Percentiles rank a stretch among this genome's conserved stretches.
Evolutionary conservation across 2,113 vertebrate species (phyloP).

Genomic region (Ploceus nigricollis): DNA sequence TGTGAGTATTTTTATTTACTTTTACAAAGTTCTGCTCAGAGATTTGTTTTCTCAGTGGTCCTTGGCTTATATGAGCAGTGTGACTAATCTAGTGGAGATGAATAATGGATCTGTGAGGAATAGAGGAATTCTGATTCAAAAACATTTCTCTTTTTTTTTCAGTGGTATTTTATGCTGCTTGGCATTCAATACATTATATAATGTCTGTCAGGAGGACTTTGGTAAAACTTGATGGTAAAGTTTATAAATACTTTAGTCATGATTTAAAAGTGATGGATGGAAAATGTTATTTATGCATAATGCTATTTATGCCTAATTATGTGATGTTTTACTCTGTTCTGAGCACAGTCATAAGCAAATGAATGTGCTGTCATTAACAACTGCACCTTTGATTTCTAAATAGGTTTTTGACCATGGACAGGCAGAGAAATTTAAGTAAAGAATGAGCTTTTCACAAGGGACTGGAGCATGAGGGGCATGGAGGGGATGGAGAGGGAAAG

Average conservation of each 20-base stretch:
- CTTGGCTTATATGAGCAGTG: neutral
- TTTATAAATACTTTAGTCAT: constrained; percentile 64
- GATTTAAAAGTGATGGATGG: constrained; percentile 65
- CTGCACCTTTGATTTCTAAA: neutral
- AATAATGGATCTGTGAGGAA: constrained; percentile 66
- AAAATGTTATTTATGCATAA: constrained; percentile 27
- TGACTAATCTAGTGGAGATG: constrained; percentile 41
- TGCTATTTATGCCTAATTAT: constrained; percentile 11
- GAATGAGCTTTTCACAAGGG: neutral
- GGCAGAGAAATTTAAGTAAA: neutral
- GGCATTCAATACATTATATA: constrained; percentile 47
- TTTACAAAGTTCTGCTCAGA: constrained; percentile 27
- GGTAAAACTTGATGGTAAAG: constrained; percentile 25
- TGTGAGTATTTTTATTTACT: constrained; percentile 32
- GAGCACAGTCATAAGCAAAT: constrained; percentile 48
- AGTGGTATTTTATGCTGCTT: constrained; percentile 31
- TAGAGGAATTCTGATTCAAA: constrained; percentile 48
- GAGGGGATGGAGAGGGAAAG: neutral
- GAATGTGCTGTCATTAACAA: neutral
- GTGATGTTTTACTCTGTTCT: constrained; percentile 46
- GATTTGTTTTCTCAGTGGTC: constrained; percentile 18
- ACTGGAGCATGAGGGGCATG: neutral
- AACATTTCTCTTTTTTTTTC: neutral
- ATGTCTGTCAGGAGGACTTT: constrained; percentile 54
- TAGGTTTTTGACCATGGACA: neutral